Base-by-base conservation (phyloP, 1,140 invertebrate genomes). In the Neodiprion virginianus region DNA sequence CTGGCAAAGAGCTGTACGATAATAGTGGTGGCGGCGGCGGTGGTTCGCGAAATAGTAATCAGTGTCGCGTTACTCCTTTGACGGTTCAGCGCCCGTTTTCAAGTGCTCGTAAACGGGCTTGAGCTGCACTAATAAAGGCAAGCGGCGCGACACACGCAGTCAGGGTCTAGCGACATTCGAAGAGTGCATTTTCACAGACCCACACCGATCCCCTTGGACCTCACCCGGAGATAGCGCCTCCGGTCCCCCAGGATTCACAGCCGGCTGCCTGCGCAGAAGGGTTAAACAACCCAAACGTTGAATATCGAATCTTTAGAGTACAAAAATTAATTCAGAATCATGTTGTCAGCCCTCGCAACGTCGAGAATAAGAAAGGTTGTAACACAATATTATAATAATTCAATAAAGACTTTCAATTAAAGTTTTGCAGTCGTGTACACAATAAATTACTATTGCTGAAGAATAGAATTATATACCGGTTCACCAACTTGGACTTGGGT, bases 51-150 rank as follows among this genome's bases (percentile, higher is more conserved):
- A 71, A 71, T 71, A 71, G 70, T 71, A 71, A 81, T 81, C 76
- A 81, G 76, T 78, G 76, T 81, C 74, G 67, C 48, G 74, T 81
- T 81, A 77, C 79, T 74, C 72, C 79, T 81, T 81, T 80, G 79
- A 81, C 79, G 79, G 79, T 72, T 75, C 53, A 76, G 69, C 21
- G 77, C 79, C 53, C 0, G 11, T 61, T 61, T 53, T 61, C n/a
- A 80, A 74, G 72, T 61, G 74, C 75, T 80, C 79, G 77, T 80
- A 81, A 81, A 80, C 72, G 53, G 47, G 49, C 47, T 75, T 61
- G 8, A 61, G 53, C 53, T 40, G n/a, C 28, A 40, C 53, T 61
- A 61, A 61, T 61, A 61, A 61, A 61, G n/a, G 53, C 53, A 61
- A 65, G 71, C 72, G 72, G 74, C 74, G 74, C 68, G 79, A 81